phyloP scores from a whole-genome alignment of 2,888 invertebrate species.

The Dromius quadrimaculatus region DNA sequence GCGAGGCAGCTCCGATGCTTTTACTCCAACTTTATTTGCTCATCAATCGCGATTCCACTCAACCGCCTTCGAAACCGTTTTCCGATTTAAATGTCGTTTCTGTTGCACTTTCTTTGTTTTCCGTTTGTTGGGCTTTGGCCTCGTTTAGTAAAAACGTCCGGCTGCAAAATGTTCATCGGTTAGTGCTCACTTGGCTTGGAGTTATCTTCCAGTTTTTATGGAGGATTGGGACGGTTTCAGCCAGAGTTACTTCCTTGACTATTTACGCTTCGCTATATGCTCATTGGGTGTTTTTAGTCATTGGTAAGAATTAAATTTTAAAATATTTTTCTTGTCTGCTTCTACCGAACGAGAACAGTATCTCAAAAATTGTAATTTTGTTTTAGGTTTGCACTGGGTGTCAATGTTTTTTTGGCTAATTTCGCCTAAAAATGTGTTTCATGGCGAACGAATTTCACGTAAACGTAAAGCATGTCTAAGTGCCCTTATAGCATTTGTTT shows the following conservation, averaged over 20 bases:
- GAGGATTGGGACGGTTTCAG: conserved; percentile 87
- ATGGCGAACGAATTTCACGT: conserved; percentile 81
- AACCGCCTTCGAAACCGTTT: conserved; percentile 69
- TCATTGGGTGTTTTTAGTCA: conserved; percentile 84
- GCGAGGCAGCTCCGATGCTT: conserved; percentile 90
- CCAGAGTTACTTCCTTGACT: conserved; percentile 83
- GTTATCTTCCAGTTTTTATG: conserved; percentile 84
- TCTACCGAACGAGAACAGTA: no score
- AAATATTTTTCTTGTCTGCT: conserved; percentile 53
- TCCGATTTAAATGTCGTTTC: conserved; percentile 85
- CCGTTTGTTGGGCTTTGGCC: conserved; percentile 91
- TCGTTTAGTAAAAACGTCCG: conserved; percentile 91
- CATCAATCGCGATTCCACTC: conserved; percentile 61
- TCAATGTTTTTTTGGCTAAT: conserved; percentile 92
- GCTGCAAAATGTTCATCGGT: conserved; percentile 82
- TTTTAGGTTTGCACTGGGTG: conserved; percentile 82
- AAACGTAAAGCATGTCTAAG: conserved; percentile 77
- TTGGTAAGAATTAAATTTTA: conserved; percentile 65
- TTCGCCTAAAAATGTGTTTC: conserved; percentile 86
- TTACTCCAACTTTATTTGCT: conserved; percentile 84
- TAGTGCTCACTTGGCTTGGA: conserved; percentile 86
- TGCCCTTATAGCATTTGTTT: conserved; percentile 84
- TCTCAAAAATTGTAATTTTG: no score
- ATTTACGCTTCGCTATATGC: conserved; percentile 86
- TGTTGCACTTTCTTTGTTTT: conserved; percentile 84